These are phyloP conservation scores for Anguilla obscura DNA, from an alignment of 2,797 vertebrate species.

Conservation along the genomic window DNA sequence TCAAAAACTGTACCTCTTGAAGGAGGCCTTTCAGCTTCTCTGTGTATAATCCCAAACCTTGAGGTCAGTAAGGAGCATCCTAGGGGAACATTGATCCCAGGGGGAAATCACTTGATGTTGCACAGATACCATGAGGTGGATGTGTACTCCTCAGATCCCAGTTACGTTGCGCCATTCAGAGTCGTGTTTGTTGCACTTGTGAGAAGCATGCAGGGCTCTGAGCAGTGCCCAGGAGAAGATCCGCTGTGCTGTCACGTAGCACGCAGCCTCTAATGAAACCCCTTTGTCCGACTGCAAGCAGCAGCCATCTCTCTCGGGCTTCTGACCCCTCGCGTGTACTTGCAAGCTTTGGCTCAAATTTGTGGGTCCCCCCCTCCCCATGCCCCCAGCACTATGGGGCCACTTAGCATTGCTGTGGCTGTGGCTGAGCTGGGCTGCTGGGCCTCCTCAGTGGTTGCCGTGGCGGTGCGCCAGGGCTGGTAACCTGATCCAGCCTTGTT, in stretches of 20 bases:
- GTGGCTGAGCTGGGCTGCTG: not conserved
- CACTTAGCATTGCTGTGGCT: not conserved
- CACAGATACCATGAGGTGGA: not conserved
- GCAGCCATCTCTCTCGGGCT: not conserved
- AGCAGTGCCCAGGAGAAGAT: no score
- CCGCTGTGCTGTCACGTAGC: constrained; percentile 5
- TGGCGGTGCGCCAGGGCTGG: not conserved
- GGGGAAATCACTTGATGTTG: not conserved
- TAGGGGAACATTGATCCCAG: not conserved
- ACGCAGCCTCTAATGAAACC: constrained; percentile 45
- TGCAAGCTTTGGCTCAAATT: not conserved
- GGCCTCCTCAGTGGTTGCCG: not conserved
- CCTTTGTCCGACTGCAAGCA: not conserved
- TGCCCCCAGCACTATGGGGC: not conserved
- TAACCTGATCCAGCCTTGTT: not conserved
- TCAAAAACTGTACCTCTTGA: not conserved
- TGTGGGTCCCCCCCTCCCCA: no score
- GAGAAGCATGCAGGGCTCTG: no score
- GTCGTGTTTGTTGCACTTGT: no score
- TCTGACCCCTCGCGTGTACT: not conserved
- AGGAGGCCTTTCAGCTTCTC: not conserved
- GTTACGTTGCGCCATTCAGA: no score
- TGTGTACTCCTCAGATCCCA: not conserved
- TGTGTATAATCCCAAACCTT: not conserved
- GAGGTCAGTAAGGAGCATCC: not conserved